phyloP scores from a whole-genome alignment of 2,113 vertebrate species.

The Pedionomus torquatus region DNA sequence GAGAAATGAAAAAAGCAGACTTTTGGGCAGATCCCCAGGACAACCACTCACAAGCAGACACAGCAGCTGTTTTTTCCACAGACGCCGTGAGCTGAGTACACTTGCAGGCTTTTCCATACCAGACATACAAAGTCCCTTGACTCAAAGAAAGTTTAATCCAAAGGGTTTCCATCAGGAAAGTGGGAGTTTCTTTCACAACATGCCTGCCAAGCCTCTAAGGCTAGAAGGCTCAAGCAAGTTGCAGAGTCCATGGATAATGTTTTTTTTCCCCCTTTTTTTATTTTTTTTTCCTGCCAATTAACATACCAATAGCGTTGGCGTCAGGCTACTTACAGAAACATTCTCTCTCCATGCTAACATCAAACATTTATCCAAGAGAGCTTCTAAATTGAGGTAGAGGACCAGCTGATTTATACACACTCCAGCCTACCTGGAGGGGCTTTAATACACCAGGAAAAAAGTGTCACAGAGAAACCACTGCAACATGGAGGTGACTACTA shows the following conservation, averaged over 20 bases:
- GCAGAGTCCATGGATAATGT: background rate
- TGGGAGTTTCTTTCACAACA: background rate
- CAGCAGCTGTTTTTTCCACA: conserved; percentile 2
- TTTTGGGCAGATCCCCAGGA: background rate
- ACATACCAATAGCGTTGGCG: background rate
- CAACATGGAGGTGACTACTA: background rate
- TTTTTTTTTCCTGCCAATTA: background rate
- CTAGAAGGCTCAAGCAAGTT: background rate
- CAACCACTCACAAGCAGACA: background rate
- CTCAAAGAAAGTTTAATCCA: conserved; percentile 2
- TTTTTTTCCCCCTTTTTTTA: background rate
- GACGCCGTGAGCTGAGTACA: rapidly evolving
- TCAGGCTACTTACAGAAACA: background rate
- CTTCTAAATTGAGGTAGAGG: background rate
- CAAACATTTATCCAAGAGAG: background rate
- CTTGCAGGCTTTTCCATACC: background rate
- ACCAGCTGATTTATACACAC: background rate
- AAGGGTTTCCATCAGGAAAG: background rate
- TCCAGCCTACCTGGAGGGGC: background rate
- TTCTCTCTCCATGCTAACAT: background rate
- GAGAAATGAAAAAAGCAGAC: background rate
- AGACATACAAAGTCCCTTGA: background rate
- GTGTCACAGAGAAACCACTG: background rate
- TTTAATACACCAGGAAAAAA: background rate
- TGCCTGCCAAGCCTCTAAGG: background rate